Conservation (phyloP, 2,113 vertebrate genomes). For the Condylura cristata region DNA sequence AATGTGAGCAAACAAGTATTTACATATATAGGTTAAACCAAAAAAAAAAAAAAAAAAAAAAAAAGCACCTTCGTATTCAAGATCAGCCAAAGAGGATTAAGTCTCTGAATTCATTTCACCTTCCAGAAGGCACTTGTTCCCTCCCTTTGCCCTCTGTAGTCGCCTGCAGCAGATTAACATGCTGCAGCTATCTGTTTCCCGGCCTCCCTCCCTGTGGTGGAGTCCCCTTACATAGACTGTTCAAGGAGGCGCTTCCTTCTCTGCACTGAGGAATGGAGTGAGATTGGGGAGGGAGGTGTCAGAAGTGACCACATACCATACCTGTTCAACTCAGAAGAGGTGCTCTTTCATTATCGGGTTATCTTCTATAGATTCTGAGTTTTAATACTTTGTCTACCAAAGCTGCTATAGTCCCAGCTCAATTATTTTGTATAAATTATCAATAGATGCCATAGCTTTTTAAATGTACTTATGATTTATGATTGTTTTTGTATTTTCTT, state of each 20-base stretch:
- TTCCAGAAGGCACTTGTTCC: background rate
- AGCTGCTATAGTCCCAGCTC: background rate
- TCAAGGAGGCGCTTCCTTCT: background rate
- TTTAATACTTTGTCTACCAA: background rate
- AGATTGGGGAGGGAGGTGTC: no score
- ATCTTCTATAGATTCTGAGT: background rate
- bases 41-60: background rate
- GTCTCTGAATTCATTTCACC: slow-evolving; percentile 16
- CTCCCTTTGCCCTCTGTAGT: background rate
- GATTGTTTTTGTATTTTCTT: no score
- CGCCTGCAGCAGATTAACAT: background rate
- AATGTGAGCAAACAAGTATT: no score
- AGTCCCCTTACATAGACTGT: background rate
- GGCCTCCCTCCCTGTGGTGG: background rate
- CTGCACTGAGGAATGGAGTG: background rate
- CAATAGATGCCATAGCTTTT: background rate
- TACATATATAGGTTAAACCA: no score
- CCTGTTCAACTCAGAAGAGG: slow-evolving; percentile 4
- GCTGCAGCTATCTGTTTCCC: background rate
- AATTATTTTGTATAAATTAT: slow-evolving; percentile 20
- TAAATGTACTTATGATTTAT: background rate
- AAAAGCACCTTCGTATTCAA: background rate
- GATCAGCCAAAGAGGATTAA: background rate
- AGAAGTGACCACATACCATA: background rate
- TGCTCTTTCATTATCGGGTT: background rate